Evolutionary conservation across 2,797 vertebrate species (phyloP).

Genomic region (Sternotherus odoratus): DNA sequence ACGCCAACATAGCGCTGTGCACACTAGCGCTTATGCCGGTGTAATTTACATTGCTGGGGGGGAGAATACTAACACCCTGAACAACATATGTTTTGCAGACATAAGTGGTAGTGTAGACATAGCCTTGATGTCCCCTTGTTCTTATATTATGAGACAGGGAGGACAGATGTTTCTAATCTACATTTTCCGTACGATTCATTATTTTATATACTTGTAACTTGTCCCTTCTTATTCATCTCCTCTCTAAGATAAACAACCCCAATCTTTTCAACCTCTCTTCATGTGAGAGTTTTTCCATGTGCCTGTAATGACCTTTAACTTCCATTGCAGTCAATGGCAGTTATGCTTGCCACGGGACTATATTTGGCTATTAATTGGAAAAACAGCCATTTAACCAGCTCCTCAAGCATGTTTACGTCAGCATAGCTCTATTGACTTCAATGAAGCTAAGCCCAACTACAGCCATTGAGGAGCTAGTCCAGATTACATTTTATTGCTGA

Average conservation of each 20-base stretch:
- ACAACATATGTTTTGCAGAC: too few species aligned
- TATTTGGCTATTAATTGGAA: too few species aligned
- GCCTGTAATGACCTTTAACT: neutral
- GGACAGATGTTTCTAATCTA: neutral
- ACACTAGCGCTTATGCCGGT: too few species aligned
- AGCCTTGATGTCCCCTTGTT: neutral
- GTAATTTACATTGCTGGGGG: too few species aligned
- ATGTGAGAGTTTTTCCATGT: neutral
- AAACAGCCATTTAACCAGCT: too few species aligned
- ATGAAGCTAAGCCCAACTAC: too few species aligned
- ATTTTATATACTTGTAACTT: constrained; percentile 3
- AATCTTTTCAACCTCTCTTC: neutral
- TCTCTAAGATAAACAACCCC: neutral
- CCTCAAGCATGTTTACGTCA: too few species aligned
- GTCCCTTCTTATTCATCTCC: neutral
- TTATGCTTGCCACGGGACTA: neutral
- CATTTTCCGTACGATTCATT: neutral
- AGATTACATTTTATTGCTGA: neutral
- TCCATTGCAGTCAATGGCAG: neutral
- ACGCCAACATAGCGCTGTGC: too few species aligned
- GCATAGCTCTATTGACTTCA: too few species aligned
- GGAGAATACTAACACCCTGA: too few species aligned
- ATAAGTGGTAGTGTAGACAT: too few species aligned
- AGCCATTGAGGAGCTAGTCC: too few species aligned
- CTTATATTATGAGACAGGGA: constrained; percentile 12